Base-by-base conservation (phyloP, 2,797 vertebrate species). In the Caiman crocodilus region DNA sequence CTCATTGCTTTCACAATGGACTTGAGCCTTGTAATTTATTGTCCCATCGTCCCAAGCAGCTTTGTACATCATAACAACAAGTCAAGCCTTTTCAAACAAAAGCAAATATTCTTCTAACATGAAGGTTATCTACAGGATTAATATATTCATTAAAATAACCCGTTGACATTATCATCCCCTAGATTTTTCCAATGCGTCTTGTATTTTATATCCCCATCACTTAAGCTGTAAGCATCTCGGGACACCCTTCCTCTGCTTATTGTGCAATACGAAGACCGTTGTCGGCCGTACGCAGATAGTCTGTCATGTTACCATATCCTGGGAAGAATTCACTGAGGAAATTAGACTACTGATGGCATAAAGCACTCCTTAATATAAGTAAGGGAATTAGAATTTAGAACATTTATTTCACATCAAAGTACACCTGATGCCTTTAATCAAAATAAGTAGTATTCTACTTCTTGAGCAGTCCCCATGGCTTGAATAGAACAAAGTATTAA, bases 191-290 rank as follows among this genome's bases (percentile, higher is more conserved):
- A 30, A 8, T 65, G 15, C 18, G 17, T 30, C 35, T 25, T 55
- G n/a, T 5, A 56, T 56, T 74, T 89, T 88, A 65, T 76, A 32
- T 28, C 77, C 57, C 84, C 86, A 32, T 90, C 84, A 65, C 91
- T 93, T 91, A 94, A 79, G 4, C 13, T 94, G 82, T 74, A n/a
- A 65, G 28, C 64, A 16, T 75, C 91, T 87, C 89, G 69, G 84
- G 79, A 82, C 32, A 79, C 64, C 28, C 80, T 42, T 80, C 28
- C 85, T 89, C 87, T 92, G 76, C 92, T 13, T 94, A 71, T 86
- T 89, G 50, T 86, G 80, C 50, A 84, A 84, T 57, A 74, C 87
- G 92, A 94, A 88, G 7, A 64, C 73, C 56, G 85, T 76, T 82
- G n/a, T 81, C 59, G 67, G 80, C 21, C 69, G 74, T 90, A 91